Evolutionary conservation across 2,888 invertebrate genomes (phyloP).

Genomic region (Idaea dimidiata): DNA sequence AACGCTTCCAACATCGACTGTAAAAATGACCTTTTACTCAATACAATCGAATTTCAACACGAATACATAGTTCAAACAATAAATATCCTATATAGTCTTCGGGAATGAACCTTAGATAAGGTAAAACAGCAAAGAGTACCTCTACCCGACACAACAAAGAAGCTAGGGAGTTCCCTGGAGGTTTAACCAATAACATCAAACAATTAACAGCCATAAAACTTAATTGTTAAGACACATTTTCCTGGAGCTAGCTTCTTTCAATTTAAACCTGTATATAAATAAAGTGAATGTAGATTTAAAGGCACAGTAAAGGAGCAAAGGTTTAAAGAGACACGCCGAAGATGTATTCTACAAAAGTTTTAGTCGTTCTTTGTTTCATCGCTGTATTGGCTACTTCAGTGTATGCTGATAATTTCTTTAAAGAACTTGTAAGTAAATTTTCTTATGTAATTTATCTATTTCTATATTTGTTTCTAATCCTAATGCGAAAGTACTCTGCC

Average conservation of each 20-base stretch:
- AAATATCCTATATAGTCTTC: neutral
- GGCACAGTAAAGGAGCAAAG: neutral
- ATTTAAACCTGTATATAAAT: neutral
- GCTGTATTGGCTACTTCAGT: constrained; percentile 28
- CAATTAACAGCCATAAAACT: neutral
- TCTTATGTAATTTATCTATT: neutral
- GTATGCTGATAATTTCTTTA: constrained; percentile 32
- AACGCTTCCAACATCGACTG: no score
- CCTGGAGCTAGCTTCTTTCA: neutral
- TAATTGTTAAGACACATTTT: neutral
- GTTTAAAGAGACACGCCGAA: neutral
- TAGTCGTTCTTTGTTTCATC: constrained; percentile 29
- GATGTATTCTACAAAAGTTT: constrained; percentile 25
- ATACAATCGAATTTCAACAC: no score
- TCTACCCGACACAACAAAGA: neutral
- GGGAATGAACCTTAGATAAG: neutral
- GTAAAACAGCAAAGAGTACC: neutral
- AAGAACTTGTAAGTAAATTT: constrained; percentile 35
- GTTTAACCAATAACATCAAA: neutral
- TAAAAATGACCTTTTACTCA: no score
- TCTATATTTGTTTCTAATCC: no score
- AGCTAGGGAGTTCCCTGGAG: neutral
- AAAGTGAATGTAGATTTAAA: neutral
- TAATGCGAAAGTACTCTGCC: no score
- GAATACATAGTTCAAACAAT: no score